Base-by-base conservation (phyloP, 2,888 invertebrate genomes). In the Spilarctia lutea region DNA sequence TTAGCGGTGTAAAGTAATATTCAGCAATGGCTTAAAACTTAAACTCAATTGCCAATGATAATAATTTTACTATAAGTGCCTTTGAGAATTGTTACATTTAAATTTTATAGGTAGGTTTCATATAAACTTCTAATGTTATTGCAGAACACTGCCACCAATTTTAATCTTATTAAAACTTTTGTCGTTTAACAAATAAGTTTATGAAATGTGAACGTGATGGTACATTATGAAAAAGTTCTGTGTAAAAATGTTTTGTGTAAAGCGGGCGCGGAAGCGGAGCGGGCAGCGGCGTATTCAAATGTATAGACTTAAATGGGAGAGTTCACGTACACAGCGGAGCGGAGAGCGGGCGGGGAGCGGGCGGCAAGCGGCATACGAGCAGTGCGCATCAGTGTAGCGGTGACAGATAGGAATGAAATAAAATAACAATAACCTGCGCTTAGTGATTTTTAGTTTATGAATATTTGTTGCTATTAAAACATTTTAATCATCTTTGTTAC, bases 1-100 rank as follows among this genome's bases (percentile, higher is more conserved):
- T 78, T 76, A 81, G 76, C 78, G 67, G 11, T 67, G 68, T 52
- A n/a, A 74, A 80, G 73, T 83, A 73, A 77, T 75, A 73, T 68
- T 73, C 18, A 20, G 20, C n/a, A n/a, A 42, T 73, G 7, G 48
- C 2, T 27, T n/a, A 27, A 20, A 69, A 68, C 63, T 69, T 70
- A 45, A 18, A 63, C 68, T 60, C 18, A 48, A 69, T 65, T 73
- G 35, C 11, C 45, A 68, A 48, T 73, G 60, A 68, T 27, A 35
- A 33, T 69, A 48, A 33, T 69, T 18, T 35, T 35, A 3, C 13
- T 13, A 11, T 30, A 63, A 24, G 20, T 56, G 39, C 30, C 66
- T 39, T 30, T 20, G 16, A 2, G 27, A 52, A 33, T 45, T 71
- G 11, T 72, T 67, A 39, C 56, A 68, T 39, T 67, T 42, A 67